These are phyloP conservation scores for Plecotus auritus DNA, from an alignment of 2,113 vertebrate genomes.

Conservation along the genomic window DNA sequence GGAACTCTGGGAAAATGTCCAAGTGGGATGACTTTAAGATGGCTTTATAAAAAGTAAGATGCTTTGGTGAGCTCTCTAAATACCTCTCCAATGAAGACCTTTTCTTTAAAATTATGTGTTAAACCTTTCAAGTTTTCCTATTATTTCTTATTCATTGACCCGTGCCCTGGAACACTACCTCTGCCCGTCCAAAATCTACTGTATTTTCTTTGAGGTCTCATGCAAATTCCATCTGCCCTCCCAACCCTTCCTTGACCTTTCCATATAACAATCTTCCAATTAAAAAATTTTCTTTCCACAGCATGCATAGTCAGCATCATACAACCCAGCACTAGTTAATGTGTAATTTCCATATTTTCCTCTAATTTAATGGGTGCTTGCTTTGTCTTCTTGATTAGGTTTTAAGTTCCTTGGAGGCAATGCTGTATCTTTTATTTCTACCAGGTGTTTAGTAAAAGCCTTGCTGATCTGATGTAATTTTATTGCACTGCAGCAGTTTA, in stretches of 20 bases:
- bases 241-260: background rate
- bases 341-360: constrained; percentile 26
- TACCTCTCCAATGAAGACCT: background rate
- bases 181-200: background rate
- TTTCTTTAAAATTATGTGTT: constrained; percentile 26
- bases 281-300: background rate
- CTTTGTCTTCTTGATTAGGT: constrained; percentile 40
- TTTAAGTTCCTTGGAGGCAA: constrained; percentile 49
- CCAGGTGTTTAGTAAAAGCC: constrained; percentile 40
- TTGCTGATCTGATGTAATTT: constrained; percentile 43
- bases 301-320: background rate
- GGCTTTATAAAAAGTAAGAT: background rate
- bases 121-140: constrained; percentile 17
- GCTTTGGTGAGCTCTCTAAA: constrained; percentile 20
- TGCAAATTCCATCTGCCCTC: background rate
- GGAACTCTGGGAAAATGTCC: background rate
- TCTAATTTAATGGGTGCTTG: constrained; percentile 34
- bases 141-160: background rate
- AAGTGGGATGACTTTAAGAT: background rate
- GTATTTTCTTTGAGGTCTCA: background rate
- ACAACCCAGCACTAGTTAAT: background rate
- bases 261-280: background rate
- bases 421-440: background rate
- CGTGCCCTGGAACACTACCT: background rate
- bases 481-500: constrained; percentile 25